Evolutionary conservation across 2,113 vertebrate species (phyloP), one percentile per base, ranked within the genome.

Genomic region (rat (Rattus norvegicus)): DNA sequence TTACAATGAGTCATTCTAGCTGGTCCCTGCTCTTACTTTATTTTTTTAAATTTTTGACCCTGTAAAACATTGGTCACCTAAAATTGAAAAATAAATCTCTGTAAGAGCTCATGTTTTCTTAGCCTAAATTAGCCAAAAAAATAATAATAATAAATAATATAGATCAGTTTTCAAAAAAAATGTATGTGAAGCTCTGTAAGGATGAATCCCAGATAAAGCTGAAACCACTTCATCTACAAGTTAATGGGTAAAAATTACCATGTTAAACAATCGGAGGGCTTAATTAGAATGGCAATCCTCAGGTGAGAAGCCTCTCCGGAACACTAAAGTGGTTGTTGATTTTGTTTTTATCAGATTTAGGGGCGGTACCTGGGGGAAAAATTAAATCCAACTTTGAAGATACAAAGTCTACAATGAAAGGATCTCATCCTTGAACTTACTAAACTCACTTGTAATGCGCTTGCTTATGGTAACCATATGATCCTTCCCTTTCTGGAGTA

Each of bases 181-280:
- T 92, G 70, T 81, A 59, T 72, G 80, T 83, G 75, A 87, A 79
- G 49, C 49, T 90, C 86, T 28, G 8, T 90, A 63, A 86, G 65
- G 54, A 30, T 86, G 91, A 94, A 73, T 95, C 84, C 88, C 36
- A 63, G 73, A 94, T 77, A 77, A 97, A 96, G 96, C 92, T 97
- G 96, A 98, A 97, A 93, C 72, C 94, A 95, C 93, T 97, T 95
- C 92, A 95, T 96, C 80, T 96, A 77, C 88, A 97, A 96, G 90
- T 95, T 95, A 96, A 98, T 96, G 76, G 95, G 61, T 67, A 75
- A 95, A 43, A 96, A 97, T 96, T 96, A 97, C 61, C 95, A 94
- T 96, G 80, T 91, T 95, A 97, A 92, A 94, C 88, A 95, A 76
- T 95, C 90, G 76, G 75, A 96, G 94, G 95, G 80, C 76, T 97